Base-by-base conservation (phyloP, 2,797 vertebrate species). In the Anabas testudineus region DNA sequence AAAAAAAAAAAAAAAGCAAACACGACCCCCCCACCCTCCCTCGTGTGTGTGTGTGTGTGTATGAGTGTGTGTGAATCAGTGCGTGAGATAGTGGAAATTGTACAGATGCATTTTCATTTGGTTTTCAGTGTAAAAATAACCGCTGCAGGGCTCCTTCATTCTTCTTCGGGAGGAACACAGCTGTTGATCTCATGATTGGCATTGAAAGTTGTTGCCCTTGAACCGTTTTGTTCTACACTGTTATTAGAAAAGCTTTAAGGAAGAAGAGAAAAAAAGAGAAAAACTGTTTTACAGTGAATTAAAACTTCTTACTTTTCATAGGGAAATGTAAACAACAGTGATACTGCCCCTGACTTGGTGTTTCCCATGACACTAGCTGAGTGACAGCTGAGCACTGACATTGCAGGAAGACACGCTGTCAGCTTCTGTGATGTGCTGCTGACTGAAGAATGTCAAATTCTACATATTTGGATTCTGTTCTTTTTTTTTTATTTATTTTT, bases 1-100 rank as follows among this genome's bases (percentile, higher is more conserved):
- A n/a, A n/a, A n/a, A n/a, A n/a, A n/a, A n/a, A n/a, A n/a, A n/a
- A 83, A 71, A 78, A 66, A 72, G 62, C 71, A 70, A 54, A 26
- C 55, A 16, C 32, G 36, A 71, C 47, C 47, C 51, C 49, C 36
- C 24, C 36, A 28, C 30, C 28, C 28, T 28, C 7, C 28, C 28
- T 24, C 24, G 24, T 30, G 28, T 7, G 28, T 30, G 28, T 30
- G 28, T 30, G 28, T 30, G 28, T 14, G 36, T 39, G 13, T 14
- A 12, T 39, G 36, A 30, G 55, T 66, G 63, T 68, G 71, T 71
- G 53, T 61, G 68, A 65, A 71, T 55, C 68, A 56, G 58, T 36
- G 43, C 71, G 76, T 66, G 59, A 87, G 74, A 78, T 71, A 42
- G 62, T 71, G 66, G 69, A 68, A 72, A 70, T 49, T 57, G 53